Evolutionary conservation across 92 coral and sea anemone species (phyloP).

Genomic region (Actinernus sp.): DNA sequence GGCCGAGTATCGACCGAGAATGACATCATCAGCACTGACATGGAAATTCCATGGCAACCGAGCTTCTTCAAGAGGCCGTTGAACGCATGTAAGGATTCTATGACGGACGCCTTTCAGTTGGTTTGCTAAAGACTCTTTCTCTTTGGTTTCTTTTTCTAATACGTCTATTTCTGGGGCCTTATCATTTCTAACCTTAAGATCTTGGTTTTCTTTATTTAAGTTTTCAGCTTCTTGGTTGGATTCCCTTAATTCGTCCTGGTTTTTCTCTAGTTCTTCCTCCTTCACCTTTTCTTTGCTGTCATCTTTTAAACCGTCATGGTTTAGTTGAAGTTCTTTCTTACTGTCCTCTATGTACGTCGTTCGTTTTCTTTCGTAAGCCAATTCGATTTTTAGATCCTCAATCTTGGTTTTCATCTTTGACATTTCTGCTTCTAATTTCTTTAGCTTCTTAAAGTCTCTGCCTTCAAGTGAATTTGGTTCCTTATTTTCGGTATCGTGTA

Average conservation of each 20-base stretch:
- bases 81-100: slow-evolving; percentile 59
- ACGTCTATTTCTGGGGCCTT: slow-evolving; percentile 1
- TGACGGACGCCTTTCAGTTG: slow-evolving; percentile 51
- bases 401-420: slow-evolving; percentile 8
- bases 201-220: slow-evolving; percentile 27
- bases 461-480: slow-evolving; percentile 10
- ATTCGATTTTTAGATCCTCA: slow-evolving; percentile 37
- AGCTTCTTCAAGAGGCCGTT: slow-evolving; percentile 60
- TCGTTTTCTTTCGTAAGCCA: slow-evolving; percentile 27
- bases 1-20: slow-evolving; percentile 28
- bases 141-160: slow-evolving; percentile 20
- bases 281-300: slow-evolving; percentile 1
- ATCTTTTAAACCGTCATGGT: neutral
- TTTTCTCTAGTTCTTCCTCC: slow-evolving; percentile 1
- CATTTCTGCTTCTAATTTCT: neutral
- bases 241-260: slow-evolving; percentile 11
- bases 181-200: slow-evolving; percentile 7
- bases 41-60: slow-evolving; percentile 4
- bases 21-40: slow-evolving; percentile 19
- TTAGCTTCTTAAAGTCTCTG: slow-evolving; percentile 3
- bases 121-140: slow-evolving; percentile 22
- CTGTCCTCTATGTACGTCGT: slow-evolving; percentile 20
- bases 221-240: slow-evolving; percentile 12
- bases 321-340: slow-evolving; percentile 6
- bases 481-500: slow-evolving; percentile 7